Evolutionary conservation across 2,113 vertebrate genomes (phyloP), one percentile per base, ranked within the genome.

Genomic region (Cyprinus carpio): DNA sequence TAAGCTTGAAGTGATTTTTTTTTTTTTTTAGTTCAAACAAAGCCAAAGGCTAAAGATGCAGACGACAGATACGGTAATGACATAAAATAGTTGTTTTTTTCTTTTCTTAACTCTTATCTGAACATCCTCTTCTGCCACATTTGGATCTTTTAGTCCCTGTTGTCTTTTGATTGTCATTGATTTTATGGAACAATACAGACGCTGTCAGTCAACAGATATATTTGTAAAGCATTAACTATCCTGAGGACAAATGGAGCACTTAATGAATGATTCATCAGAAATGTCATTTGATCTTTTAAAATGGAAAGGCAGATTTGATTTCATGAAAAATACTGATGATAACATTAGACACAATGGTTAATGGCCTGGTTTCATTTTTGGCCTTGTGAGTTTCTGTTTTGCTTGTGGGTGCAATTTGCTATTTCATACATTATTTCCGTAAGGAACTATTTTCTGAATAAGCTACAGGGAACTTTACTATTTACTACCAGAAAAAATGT

Each of bases 201-300:
- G 1, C 23, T 80, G 77, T 81, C 37, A 46, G n/a, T 27, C n/a
- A 81, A 27, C 16, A 29, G 1, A 12, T 40, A 51, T 23, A 23
- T 34, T 69, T 81, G 64, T 81, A 31, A 81, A 81, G 80, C 80
- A 81, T 81, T 81, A 81, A 81, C 80, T 49, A 13, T 46, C 25
- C 60, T 34, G 34, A 11, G 20, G 16, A 60, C 12, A 23, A 54
- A 81, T 6, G 2, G 40, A 13, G 11, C 6, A 81, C 9, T 23
- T 34, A n/a, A 43, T 67, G 11, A 81, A 69, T 81, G 27, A 81
- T 81, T 67, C 18, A 67, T 81, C 4, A 7, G 16, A 16, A 23
- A 12, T 16, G 16, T 29, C 8, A 6, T 46, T 46, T 29, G 16
- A 29, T 46, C 13, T 27, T 43, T 62, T 25, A 23, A 46, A n/a